A percentile compares a stretch with the other conserved stretches of the same genome.
Conservation (phyloP, 2,797 vertebrate genomes). For the Loris lydekkerianus region DNA sequence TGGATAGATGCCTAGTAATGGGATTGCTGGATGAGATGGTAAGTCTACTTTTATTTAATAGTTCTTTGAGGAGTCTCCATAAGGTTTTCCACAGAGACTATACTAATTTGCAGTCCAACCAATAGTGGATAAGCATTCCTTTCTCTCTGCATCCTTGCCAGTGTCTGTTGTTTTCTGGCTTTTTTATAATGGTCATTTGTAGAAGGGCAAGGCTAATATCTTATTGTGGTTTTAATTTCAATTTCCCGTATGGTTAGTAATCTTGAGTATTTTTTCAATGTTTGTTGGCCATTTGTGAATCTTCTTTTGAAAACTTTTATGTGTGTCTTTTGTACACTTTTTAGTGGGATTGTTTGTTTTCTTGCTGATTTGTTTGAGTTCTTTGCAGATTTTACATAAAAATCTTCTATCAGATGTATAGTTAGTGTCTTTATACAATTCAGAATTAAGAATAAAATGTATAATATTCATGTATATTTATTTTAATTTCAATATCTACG, state of each 20-base stretch:
- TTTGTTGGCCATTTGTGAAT: neutral
- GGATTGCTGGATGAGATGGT: neutral
- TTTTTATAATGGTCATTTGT: neutral
- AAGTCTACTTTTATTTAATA: neutral
- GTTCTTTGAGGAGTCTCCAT: neutral
- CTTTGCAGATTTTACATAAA: neutral
- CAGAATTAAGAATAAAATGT: slow-evolving; percentile 7
- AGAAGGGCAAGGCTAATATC: neutral
- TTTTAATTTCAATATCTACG: neutral
- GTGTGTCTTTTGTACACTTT: neutral
- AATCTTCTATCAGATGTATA: neutral
- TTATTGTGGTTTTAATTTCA: neutral
- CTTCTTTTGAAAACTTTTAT: neutral
- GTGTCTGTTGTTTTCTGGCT: neutral
- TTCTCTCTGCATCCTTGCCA: neutral
- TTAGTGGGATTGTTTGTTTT: neutral
- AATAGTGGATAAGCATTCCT: neutral
- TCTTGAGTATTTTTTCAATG: neutral
- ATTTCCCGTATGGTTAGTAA: neutral
- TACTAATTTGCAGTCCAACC: neutral
- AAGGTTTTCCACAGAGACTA: neutral
- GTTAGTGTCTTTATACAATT: slow-evolving; percentile 1
- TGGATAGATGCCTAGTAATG: neutral
- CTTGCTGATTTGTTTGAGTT: neutral
- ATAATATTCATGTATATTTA: neutral